These are phyloP conservation scores for Ifrita kowaldi DNA, from an alignment of 2,113 vertebrate species.

Conservation along the genomic window DNA sequence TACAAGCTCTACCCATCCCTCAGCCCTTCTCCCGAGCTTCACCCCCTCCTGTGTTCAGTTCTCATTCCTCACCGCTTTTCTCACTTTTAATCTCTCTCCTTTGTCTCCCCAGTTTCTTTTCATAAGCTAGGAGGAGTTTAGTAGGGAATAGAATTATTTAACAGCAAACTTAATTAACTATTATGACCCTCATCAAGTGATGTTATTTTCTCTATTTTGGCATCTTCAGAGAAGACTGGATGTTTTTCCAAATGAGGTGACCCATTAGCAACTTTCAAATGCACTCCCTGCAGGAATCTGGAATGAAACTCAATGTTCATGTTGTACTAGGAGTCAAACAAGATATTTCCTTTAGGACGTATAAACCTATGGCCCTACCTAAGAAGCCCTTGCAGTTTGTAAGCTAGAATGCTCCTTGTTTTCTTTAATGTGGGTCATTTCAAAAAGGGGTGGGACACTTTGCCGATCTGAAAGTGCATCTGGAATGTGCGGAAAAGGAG, in stretches of 20 bases:
- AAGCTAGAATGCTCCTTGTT: not conserved
- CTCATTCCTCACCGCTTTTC: not conserved
- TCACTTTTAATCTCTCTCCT: not conserved
- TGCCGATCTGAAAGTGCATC: not conserved
- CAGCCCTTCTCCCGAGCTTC: not conserved
- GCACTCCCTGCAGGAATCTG: not conserved
- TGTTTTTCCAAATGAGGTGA: not conserved
- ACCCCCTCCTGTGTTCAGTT: not conserved
- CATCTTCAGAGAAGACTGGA: not conserved
- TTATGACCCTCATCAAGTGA: not conserved
- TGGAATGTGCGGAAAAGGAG: not conserved
- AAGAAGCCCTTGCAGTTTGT: not conserved
- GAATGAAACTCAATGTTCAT: not conserved
- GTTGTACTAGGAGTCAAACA: not conserved
- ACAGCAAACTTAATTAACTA: not conserved
- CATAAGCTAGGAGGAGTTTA: not conserved
- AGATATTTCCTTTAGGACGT: not conserved
- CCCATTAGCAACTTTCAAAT: not conserved
- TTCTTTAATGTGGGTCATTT: not conserved
- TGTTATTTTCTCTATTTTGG: not conserved
- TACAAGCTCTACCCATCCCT: not conserved
- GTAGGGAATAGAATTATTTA: not conserved
- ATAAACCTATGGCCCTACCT: not conserved
- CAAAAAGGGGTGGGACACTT: not conserved
- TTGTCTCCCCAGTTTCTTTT: not conserved